Base-by-base conservation (phyloP, 2,888 invertebrate genomes). In the Vanessa cardui region DNA sequence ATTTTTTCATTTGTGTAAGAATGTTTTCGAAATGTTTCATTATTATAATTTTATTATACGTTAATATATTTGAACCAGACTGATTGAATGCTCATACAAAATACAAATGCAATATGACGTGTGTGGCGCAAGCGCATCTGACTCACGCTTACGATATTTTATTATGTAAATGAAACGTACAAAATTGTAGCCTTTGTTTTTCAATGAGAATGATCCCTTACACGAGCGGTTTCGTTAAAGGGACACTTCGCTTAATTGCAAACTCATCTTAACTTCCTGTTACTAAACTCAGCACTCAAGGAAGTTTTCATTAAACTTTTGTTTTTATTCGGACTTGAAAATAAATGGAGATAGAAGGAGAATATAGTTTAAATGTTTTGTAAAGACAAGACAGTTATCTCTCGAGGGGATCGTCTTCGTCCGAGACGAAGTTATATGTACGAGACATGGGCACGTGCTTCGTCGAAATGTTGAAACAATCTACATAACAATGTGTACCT, bases 401-500 rank as follows among this genome's bases (percentile, higher is more conserved):
- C 50, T 21, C 21, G 20, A 50, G 50, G 21, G 50, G 21, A 20
- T 50, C 50, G 50, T 50, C 50, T 21, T 50, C 50, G 50, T 21
- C 21, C 50, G 50, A 64, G 8, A 59, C 49, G 9, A 16, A 12
- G 44, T 56, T 50, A 20, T 15, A 20, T 15, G 21, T 50, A 50
- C 50, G 50, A 39, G 39, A 49, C 47, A 64, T 33, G 44, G 50
- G 58, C 31, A 50, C 44, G 45, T 56, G 64, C 18, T 49, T 6
- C 18, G 7, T 18, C 18, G n/a, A 54, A 21, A 31, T 3, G 6
- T 54, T 21, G 12, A 21, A 6, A 50, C 50, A 6, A 50, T 50
- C 12, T 54, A 54, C 52, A 31, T 54, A 31, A 54, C 52, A 54
- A 31, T 16, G 31, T 31, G 16, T 45, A 45, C 20, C n/a, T 31